Evolutionary conservation across 2,888 invertebrate species (phyloP).

Genomic region (Subacronicta megacephala): DNA sequence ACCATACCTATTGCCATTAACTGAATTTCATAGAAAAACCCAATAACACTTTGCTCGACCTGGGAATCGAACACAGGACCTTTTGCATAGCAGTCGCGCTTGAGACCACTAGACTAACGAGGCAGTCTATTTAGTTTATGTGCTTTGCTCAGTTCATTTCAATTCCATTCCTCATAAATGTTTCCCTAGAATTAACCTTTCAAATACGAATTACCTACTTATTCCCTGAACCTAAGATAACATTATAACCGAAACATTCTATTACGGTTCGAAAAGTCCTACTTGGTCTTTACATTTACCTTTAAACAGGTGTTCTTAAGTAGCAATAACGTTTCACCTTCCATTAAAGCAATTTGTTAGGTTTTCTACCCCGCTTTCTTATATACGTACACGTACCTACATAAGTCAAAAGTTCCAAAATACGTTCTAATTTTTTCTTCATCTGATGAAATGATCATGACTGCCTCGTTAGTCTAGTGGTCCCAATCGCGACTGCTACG

Average conservation of each 20-base stretch:
- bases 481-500: too few relatives aligned
- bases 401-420: conserved; percentile 15
- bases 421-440: too few relatives aligned
- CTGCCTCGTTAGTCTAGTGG: too few relatives aligned
- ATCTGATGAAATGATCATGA: too few relatives aligned
- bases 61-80: too few relatives aligned
- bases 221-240: conserved; percentile 34
- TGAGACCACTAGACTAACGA: too few relatives aligned
- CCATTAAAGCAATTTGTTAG: conserved; percentile 57
- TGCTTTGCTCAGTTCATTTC: conserved; percentile 31
- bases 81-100: too few relatives aligned
- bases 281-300: conserved; percentile 35
- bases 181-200: conserved; percentile 35
- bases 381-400: conserved; percentile 9
- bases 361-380: conserved; percentile 39
- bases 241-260: conserved; percentile 51
- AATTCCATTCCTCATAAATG: conserved; percentile 27
- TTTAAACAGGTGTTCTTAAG: conserved; percentile 55
- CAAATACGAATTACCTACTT: conserved; percentile 44
- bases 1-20: too few relatives aligned
- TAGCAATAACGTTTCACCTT: conserved; percentile 52
- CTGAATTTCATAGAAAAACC: too few relatives aligned
- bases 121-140: too few relatives aligned
- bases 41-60: too few relatives aligned
- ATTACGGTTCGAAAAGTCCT: conserved; percentile 33